Evolutionary conservation across 2,888 invertebrate species (phyloP).

Genomic region (Anagyrus pseudococci): DNA sequence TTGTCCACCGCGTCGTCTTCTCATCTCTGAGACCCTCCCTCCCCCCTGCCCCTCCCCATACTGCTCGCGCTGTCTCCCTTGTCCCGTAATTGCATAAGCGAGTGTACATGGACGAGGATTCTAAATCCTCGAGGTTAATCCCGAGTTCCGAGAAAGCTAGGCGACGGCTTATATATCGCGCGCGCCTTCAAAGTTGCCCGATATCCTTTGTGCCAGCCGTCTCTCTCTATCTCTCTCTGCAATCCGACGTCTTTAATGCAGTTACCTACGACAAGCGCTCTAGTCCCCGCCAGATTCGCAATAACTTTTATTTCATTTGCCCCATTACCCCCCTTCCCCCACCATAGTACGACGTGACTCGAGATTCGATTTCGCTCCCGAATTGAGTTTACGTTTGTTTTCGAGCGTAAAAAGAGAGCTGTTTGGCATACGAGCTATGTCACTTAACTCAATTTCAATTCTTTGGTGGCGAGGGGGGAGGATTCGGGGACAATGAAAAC

Average conservation of each 20-base stretch:
- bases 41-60: too few relatives aligned
- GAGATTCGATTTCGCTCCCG: conserved; percentile 16
- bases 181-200: too few relatives aligned
- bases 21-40: too few relatives aligned
- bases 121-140: background rate
- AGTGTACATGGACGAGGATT: too few relatives aligned
- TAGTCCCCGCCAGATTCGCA: conserved; percentile 4
- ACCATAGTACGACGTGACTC: background rate
- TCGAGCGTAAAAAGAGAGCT: background rate
- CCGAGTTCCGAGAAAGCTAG: background rate
- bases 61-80: too few relatives aligned
- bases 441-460: too few relatives aligned
- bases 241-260: background rate
- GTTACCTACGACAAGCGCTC: background rate
- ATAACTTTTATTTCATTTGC: conserved; percentile 26
- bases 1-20: too few relatives aligned
- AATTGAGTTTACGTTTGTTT: conserved; percentile 22
- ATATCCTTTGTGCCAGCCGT: too few relatives aligned
- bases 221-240: background rate
- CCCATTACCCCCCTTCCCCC: background rate
- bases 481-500: too few relatives aligned
- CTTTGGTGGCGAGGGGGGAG: too few relatives aligned
- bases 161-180: too few relatives aligned
- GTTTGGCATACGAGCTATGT: conserved; percentile 3
- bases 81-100: too few relatives aligned